phyloP scores from a whole-genome alignment of 1,140 invertebrate species.

The Aradophagus sp. region DNA sequence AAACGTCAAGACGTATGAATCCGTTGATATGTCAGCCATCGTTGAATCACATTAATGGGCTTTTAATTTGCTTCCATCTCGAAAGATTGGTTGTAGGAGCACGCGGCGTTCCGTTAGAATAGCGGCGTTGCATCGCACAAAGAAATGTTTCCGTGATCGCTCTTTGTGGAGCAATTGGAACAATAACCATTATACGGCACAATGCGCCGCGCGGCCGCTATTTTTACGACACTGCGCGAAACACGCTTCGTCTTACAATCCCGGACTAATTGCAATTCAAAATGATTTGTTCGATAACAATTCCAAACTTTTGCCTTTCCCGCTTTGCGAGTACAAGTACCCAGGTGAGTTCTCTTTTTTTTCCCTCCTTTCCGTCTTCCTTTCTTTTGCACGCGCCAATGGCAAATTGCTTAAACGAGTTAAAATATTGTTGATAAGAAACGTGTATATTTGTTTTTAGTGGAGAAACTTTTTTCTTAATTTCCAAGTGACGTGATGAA shows the following conservation, averaged over 20 bases:
- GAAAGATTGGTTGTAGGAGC: conserved; percentile 24
- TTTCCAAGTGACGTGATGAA: no score
- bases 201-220: conserved; percentile 15
- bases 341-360: neutral
- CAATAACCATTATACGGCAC: conserved; percentile 40
- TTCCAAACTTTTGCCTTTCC: no score
- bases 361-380: neutral
- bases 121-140: conserved; percentile 42
- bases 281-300: conserved; percentile 15
- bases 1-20: no score
- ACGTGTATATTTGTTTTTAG: no score
- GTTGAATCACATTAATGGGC: neutral
- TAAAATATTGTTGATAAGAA: no score
- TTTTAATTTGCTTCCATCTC: conserved; percentile 47
- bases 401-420: no score
- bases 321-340: no score
- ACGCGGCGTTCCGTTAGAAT: conserved; percentile 47
- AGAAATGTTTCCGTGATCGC: conserved; percentile 50
- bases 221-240: conserved; percentile 43
- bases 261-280: conserved; percentile 21
- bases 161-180: conserved; percentile 40
- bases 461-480: no score
- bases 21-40: no score
- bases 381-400: no score
- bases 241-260: conserved; percentile 17